phyloP scores from a whole-genome alignment of 2,113 vertebrate species.

The Isichthys henryi region DNA sequence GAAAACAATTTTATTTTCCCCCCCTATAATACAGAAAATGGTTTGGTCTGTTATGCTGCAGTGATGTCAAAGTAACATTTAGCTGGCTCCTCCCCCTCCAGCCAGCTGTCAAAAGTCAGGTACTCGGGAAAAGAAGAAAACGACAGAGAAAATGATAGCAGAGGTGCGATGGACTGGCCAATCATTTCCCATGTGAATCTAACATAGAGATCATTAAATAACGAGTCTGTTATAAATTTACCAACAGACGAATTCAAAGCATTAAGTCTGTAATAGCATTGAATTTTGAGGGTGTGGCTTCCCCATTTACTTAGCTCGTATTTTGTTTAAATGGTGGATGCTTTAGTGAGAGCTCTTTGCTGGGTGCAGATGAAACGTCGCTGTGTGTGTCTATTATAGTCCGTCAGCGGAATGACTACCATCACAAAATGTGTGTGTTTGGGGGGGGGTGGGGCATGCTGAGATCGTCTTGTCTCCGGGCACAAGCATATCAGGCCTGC shows the following conservation, averaged over 20 bases:
- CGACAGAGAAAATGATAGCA: too few species aligned
- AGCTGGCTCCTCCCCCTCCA: too few species aligned
- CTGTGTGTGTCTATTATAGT: not conserved
- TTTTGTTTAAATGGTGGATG: not conserved
- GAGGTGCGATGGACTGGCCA: too few species aligned
- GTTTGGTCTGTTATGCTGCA: not conserved
- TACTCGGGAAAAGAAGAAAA: not conserved
- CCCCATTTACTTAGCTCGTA: too few species aligned
- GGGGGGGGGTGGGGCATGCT: too few species aligned
- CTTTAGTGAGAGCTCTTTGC: not conserved
- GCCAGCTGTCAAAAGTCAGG: too few species aligned
- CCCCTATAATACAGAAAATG: not conserved
- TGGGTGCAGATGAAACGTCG: not conserved
- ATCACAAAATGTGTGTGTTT: not conserved
- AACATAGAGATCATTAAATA: too few species aligned
- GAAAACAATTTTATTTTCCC: not conserved
- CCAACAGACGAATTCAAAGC: too few species aligned
- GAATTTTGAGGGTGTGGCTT: not conserved
- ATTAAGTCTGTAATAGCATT: not conserved
- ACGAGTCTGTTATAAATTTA: too few species aligned
- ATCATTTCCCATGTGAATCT: too few species aligned
- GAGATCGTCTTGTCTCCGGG: too few species aligned
- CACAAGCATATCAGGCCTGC: too few species aligned
- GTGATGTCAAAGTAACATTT: not conserved
- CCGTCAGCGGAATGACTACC: not conserved